Evolutionary conservation across 1,140 invertebrate species (phyloP), one percentile per base, ranked within the genome.

Genomic region (Leptopilina boulardi): DNA sequence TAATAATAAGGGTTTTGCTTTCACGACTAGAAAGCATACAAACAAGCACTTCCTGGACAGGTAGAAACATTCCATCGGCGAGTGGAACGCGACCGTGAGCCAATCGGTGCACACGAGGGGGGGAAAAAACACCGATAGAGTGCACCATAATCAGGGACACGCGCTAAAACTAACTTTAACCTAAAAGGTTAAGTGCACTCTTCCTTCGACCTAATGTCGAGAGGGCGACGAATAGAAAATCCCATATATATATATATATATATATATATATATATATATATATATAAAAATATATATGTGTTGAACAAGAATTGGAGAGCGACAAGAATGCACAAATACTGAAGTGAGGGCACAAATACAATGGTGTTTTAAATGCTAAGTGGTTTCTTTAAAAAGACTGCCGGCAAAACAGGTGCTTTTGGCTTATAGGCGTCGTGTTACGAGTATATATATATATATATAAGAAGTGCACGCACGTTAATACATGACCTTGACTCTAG

Each of bases 401-500:
- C 5, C 41, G 66, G 47, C 54, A 79, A 77, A 82, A 79, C 77
- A 79, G 77, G 76, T 82, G 80, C 77, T 74, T 76, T 66, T 74
- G 13, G 71, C 56, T 75, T 75, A 51, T 51, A 81, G 73, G 75
- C 77, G 73, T 77, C 74, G 77, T 77, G 77, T 81, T 9, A 6
- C 34, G 34, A 1, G 8, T 38, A 38, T 38, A 38, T 30, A 30
- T 30, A 30, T 81, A 81, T 75, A 75, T 77, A 81, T 81, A 78
- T 75, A 77, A 79, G 77, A 82, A 77, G 73, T 73, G 72, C 77
- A 82, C 77, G 80, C 80, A 82, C 75, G 54, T 82, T 59, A 38
- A 66, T 75, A 76, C 54, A 38, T 75, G 75, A 79, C 80, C 80
- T 82, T 82, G 80, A 82, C 77, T 79, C 77, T 73, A 76, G 80